Evolutionary conservation across 2,113 vertebrate genomes (phyloP).

Genomic region (Salvelinus fontinalis): DNA sequence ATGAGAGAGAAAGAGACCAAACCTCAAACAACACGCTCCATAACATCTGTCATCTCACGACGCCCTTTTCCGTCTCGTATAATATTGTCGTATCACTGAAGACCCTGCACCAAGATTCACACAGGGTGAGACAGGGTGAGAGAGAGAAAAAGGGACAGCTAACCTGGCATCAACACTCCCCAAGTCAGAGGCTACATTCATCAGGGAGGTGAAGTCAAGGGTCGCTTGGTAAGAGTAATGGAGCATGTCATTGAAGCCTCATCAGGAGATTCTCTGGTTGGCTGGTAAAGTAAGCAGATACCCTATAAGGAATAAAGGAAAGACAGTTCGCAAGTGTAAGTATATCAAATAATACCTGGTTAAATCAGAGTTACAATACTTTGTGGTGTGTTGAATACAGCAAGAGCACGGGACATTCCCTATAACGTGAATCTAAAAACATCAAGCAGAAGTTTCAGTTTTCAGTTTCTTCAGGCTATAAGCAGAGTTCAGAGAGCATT

Average conservation of each 20-base stretch:
- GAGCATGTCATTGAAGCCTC: constrained; percentile 59
- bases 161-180: neutral
- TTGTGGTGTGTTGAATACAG: too few relatives aligned
- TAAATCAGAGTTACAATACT: too few relatives aligned
- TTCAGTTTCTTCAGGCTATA: neutral
- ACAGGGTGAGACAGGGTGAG: neutral
- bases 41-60: too few relatives aligned
- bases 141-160: neutral
- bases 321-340: too few relatives aligned
- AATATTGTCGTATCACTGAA: too few relatives aligned
- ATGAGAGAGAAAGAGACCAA: constrained; percentile 35
- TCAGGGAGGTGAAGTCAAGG: constrained; percentile 45
- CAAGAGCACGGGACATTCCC: too few relatives aligned
- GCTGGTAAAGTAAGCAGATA: neutral
- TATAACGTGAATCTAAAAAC: too few relatives aligned
- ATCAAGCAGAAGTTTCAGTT: neutral
- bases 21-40: neutral
- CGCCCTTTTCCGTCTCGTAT: too few relatives aligned
- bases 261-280: neutral
- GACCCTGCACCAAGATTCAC: too few relatives aligned
- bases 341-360: too few relatives aligned
- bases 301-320: neutral
- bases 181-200: neutral
- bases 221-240: constrained; percentile 57
- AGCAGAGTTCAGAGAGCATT: too few relatives aligned